Evolutionary conservation across 1,140 invertebrate species (phyloP), one percentile per base, ranked within the genome.

Genomic region (Bactericera cockerelli): DNA sequence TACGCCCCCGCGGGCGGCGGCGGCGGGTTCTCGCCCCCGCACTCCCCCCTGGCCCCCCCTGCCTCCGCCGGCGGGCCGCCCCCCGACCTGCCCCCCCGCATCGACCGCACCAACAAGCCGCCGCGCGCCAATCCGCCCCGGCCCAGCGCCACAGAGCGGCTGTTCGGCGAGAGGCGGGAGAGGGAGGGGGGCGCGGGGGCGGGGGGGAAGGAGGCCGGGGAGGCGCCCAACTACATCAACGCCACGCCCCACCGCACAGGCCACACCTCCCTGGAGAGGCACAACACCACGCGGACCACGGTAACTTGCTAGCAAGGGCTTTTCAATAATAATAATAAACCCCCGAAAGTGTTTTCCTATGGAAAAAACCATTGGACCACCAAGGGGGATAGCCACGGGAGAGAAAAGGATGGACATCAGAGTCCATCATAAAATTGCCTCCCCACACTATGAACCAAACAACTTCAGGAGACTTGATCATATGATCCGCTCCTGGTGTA

Each of bases 31-130:
- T 75, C 75, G 2, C 63, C 72, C 26, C 66, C 67, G 16, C 58
- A 61, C 10, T 61, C 54, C 26, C 59, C 62, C 1, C 14, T 39
- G 39, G 54, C 24, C 21, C n/a, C 39, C 19, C 28, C 28, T 13
- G 4, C 28, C 28, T 61, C 26, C 21, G 54, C 62, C 19, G 56
- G 57, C 38, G 55, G 56, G 36, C 57, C 58, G 63, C 79, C 81
- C 1, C 87, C 87, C 2, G 87, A 91, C 73, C 71, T 91, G 58
- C 89, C 90, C 0, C 90, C 89, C 13, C 76, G 86, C 39, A 80
- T 90, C 14, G 87, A 90, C 71, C 76, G 87, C 39, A 82, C 80
- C 56, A 82, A 75, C 2, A 89, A 89, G 68, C 86, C 86, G 2
- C 70, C 72, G 57, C 71, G 73, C 55, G 72, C 70, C 6, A 59